Base-by-base conservation (phyloP, 2,888 invertebrate genomes). In the Pyrgus malvae region DNA sequence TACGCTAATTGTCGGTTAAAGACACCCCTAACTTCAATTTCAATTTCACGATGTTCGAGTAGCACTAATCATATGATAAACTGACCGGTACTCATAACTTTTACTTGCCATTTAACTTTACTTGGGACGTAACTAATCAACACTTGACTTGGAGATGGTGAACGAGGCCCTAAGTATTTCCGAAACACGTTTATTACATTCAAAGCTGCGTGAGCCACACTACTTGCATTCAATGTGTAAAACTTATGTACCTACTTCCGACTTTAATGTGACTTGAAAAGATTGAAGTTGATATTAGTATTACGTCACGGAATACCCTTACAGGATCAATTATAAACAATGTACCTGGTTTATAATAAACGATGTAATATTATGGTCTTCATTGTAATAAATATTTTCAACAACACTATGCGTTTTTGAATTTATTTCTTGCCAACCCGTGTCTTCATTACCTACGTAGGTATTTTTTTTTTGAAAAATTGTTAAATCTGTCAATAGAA, bases 261-360 rank as follows among this genome's bases (percentile, higher is more conserved):
- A 62, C 50, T 56, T 35, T 31, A 35, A 45, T 40, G 19, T 27
- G 37, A n/a, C 16, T 38, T 9, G 38, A 14, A 41, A 33, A n/a
- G 4, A 19, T 42, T 33, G 45, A 46, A 38, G 46, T 35, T 14
- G 35, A 23, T 25, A 35, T 33, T 25, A 33, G 7, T 29, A 45
- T 16, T 19, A 29, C 42, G 33, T 17, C 17, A 37, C 17, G n/a
- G 17, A 29, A 57, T 69, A 63, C 70, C 73, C 72, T 72, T 69
- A 62, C 76, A 72, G 68, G 64, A 70, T 68, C 68, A 74, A 77
- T 80, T 80, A 79, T 80, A 83, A 83, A 84, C 80, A 74, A 72
- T 87, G 90, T 90, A 90, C 90, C 90, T 90, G 90, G 85, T 85
- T 81, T 83, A 80, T 83, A 84, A 84, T 84, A 82, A 84, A 79